Evolutionary conservation across 2,888 invertebrate species (phyloP), one percentile per base, ranked within the genome.

Genomic region (Synergus laeviventris): DNA sequence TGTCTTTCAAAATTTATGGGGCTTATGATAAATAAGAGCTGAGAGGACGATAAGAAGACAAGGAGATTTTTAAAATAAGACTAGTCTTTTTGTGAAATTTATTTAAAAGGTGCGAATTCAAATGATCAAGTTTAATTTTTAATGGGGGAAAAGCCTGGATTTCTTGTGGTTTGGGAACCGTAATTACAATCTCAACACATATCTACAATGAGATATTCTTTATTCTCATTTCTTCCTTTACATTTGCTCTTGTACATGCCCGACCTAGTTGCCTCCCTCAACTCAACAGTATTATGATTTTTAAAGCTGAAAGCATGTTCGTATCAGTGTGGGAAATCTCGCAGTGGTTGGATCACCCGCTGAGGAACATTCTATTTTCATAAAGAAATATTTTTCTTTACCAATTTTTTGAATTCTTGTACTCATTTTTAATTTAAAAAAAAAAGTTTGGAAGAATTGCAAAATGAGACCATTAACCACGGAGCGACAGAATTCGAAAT

Each of bases 221-320:
- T 62, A 3, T 39, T 16, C 62, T 62, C 39, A 18, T 39, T 62
- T 18, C 39, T 62, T 62, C n/a, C 62, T 24, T 66, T 24, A 45
- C 31, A 45, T 24, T 66, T 49, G n/a, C 45, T 12, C 66, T 31
- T 45, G 45, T 42, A 66, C 38, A 62, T 24, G 74, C 21, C 64
- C 78, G 76, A 76, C 76, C 78, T 75, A 80, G 64, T 78, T 78
- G 49, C 62, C 21, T 38, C 45, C 61, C 61, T 74, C 75, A 60
- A 75, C 78, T 76, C 77, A 75, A 78, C 77, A 61, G 81, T 84
- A 82, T 80, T 78, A 78, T 82, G 84, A 84, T 88, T 89, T 87
- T 89, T 87, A 87, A 89, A 87, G 86, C 86, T 88, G 88, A 89
- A 89, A 89, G 89, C 89, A 85, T 87, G 86, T 84, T 84, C 87